phyloP scores from a whole-genome alignment of 2,888 invertebrate genomes.

The Fragum sueziense region DNA sequence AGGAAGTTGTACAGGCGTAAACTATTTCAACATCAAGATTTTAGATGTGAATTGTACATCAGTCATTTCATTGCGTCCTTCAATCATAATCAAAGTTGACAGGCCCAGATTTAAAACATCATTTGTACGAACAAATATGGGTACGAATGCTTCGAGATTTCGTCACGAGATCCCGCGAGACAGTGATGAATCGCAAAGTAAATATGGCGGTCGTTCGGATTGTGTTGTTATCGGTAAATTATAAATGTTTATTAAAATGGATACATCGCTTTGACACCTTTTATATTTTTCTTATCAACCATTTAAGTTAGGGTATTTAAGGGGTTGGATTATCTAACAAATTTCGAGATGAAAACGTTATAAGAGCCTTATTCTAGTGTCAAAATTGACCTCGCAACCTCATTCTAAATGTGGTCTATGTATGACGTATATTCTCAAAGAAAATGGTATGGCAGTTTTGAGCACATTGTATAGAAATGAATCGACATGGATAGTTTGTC shows the following conservation, averaged over 20 bases:
- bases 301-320: conserved; percentile 14
- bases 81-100: conserved; percentile 45
- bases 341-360: background rate
- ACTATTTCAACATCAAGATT: background rate
- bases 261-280: conserved; percentile 50
- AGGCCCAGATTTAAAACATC: conserved; percentile 27
- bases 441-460: too few relatives aligned
- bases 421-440: background rate
- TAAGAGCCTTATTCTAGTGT: conserved; percentile 18
- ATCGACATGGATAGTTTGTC: too few relatives aligned
- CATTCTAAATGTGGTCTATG: background rate
- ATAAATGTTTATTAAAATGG: conserved; percentile 48
- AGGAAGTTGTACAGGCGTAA: background rate
- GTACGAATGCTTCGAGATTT: conserved; percentile 32
- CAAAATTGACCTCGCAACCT: conserved; percentile 8
- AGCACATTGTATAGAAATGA: too few relatives aligned
- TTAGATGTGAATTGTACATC: background rate
- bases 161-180: conserved; percentile 37
- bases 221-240: conserved; percentile 34
- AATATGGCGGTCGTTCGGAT: conserved; percentile 25
- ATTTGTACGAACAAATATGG: conserved; percentile 37
- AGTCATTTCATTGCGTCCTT: conserved; percentile 34
- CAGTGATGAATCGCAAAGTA: conserved; percentile 42
- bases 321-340: background rate
- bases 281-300: conserved; percentile 45